phyloP scores from a whole-genome alignment of 2,113 vertebrate genomes.

The Galeopterus variegatus region DNA sequence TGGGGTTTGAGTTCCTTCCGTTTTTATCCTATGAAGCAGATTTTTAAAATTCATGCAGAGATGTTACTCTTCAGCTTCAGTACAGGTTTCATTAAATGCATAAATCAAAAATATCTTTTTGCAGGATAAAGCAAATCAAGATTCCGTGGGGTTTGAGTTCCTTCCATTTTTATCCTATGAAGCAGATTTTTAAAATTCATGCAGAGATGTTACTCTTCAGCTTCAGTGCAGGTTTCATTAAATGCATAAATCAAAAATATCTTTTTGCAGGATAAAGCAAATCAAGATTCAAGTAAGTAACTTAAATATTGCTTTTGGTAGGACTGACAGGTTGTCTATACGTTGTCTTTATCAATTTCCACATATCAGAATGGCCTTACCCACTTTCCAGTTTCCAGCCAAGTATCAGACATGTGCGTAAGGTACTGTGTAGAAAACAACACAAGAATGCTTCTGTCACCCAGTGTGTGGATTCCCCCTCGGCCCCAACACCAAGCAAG shows the following conservation, averaged over 20 bases:
- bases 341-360: slow-evolving; percentile 37
- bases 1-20: slow-evolving; percentile 27
- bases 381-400: background rate
- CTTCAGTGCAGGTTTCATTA: slow-evolving; percentile 73
- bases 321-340: background rate
- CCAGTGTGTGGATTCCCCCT: background rate
- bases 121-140: slow-evolving; percentile 52
- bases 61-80: slow-evolving; percentile 57
- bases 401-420: background rate
- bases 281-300: slow-evolving; percentile 65
- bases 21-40: slow-evolving; percentile 57
- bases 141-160: no score
- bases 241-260: slow-evolving; percentile 77
- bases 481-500: background rate
- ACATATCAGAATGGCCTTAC: background rate
- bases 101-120: slow-evolving; percentile 77
- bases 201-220: slow-evolving; percentile 47
- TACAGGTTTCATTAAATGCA: slow-evolving; percentile 75
- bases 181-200: slow-evolving; percentile 68
- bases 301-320: slow-evolving; percentile 61
- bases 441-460: background rate
- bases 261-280: slow-evolving; percentile 60
- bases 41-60: slow-evolving; percentile 64
- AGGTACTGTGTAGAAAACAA: no score
- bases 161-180: slow-evolving; percentile 46